phyloP scores from a whole-genome alignment of 2,113 vertebrate species.

The Macaca nemestrina region DNA sequence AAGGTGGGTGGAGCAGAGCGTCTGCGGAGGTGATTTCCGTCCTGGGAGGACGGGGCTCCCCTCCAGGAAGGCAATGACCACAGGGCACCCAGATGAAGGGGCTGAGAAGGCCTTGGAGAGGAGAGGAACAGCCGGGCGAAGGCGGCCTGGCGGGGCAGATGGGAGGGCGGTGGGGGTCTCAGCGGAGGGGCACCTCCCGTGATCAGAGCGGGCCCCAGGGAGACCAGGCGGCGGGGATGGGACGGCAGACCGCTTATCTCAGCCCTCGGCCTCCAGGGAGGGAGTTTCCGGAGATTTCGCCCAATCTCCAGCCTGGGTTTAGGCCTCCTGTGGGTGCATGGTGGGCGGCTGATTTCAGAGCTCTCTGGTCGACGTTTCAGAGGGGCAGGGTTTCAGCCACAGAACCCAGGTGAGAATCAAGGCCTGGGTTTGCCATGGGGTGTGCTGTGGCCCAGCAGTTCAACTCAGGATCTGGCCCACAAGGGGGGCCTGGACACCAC shows the following conservation, averaged over 20 bases:
- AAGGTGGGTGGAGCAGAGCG: accelerated
- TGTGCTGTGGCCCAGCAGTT: accelerated
- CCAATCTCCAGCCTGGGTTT: neutral
- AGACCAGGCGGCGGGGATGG: neutral
- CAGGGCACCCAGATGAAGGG: neutral
- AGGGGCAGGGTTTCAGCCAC: neutral
- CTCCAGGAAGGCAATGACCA: neutral
- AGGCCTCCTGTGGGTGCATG: neutral
- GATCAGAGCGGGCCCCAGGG: neutral
- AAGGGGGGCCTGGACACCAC: neutral
- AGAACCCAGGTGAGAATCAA: accelerated
- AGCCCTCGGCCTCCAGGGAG: neutral
- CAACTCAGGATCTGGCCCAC: neutral
- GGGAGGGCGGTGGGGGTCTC: too few species aligned
- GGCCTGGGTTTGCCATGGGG: accelerated
- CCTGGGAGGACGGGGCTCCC: accelerated
- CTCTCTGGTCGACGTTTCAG: neutral
- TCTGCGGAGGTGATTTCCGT: accelerated
- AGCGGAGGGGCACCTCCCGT: neutral
- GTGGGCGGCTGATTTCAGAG: accelerated
- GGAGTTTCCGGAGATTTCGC: neutral
- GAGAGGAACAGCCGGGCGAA: neutral
- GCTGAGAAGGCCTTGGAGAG: neutral
- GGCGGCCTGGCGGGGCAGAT: neutral
- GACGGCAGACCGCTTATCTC: neutral